Evolutionary conservation across 2,888 invertebrate species (phyloP).

Genomic region (Cacoxenus indagator): DNA sequence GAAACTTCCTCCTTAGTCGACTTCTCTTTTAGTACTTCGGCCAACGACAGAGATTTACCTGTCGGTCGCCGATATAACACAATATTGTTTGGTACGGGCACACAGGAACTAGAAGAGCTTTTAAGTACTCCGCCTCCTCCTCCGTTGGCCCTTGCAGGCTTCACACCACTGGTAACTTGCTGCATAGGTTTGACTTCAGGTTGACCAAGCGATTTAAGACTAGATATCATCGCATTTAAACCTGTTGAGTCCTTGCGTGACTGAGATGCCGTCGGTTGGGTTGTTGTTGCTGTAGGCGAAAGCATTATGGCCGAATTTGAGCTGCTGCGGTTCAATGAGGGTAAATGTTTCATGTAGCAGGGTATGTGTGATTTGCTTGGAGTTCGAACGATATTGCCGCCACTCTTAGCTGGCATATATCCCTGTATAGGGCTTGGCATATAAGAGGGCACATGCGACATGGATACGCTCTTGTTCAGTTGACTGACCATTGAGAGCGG

Average conservation of each 20-base stretch:
- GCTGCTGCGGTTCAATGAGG: conserved; percentile 67
- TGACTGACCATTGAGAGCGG: conserved; percentile 18
- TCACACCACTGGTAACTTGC: conserved; percentile 1
- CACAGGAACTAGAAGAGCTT: conserved; percentile 70
- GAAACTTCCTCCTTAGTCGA: neutral
- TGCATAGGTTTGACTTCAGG: conserved; percentile 28
- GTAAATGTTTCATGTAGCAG: conserved; percentile 67
- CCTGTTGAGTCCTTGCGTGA: conserved; percentile 30
- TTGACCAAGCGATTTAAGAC: neutral
- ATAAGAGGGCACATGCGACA: conserved; percentile 64
- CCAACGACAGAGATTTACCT: conserved; percentile 27
- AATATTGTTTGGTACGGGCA: conserved; percentile 49
- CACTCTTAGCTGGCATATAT: neutral
- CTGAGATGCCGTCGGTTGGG: conserved; percentile 1
- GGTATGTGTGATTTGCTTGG: conserved; percentile 69
- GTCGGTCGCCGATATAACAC: conserved; percentile 50
- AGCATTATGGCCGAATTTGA: conserved; percentile 68
- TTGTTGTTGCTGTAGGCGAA: conserved; percentile 23
- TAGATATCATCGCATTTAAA: neutral
- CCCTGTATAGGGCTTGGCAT: conserved; percentile 12
- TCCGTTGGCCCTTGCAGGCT: conserved; percentile 33
- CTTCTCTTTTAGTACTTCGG: neutral
- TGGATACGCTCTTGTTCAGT: conserved; percentile 68
- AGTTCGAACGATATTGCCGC: conserved; percentile 51
- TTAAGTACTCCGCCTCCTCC: conserved; percentile 67